phyloP scores from a whole-genome alignment of 2,113 vertebrate genomes.

The Hypanus sabinus region DNA sequence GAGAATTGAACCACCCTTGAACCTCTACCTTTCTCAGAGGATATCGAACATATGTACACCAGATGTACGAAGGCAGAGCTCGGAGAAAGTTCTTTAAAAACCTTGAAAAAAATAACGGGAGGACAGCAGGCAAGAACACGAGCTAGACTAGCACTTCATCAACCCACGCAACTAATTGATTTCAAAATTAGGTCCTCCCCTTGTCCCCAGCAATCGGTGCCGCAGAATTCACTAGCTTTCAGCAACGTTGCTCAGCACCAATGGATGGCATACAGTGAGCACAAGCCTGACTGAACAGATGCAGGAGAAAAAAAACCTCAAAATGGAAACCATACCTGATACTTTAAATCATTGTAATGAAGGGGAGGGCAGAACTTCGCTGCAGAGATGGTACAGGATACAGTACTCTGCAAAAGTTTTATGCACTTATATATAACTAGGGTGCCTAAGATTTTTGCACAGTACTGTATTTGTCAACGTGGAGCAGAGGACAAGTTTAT shows the following conservation, averaged over 20 bases:
- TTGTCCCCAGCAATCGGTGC: constrained; percentile 66
- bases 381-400: neutral
- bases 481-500: too few species aligned
- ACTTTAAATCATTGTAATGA: constrained; percentile 61
- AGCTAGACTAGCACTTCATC: constrained; percentile 82
- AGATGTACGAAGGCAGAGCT: constrained; percentile 62
- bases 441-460: too few species aligned
- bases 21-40: constrained; percentile 40
- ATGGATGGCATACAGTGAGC: constrained; percentile 76
- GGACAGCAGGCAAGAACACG: constrained; percentile 82
- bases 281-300: constrained; percentile 72
- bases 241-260: constrained; percentile 74
- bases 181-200: constrained; percentile 79
- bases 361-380: constrained; percentile 38
- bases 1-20: neutral
- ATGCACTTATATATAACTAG: too few species aligned
- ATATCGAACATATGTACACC: constrained; percentile 75
- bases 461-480: too few species aligned
- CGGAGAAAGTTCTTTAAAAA: constrained; percentile 58
- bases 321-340: constrained; percentile 83
- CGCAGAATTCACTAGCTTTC: constrained; percentile 78
- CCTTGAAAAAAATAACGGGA: constrained; percentile 76
- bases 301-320: constrained; percentile 51
- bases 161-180: constrained; percentile 81
- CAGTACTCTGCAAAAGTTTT: too few species aligned